These are phyloP conservation scores for Agrotis clavis DNA, from an alignment of 2,888 invertebrate species.

Conservation along the genomic window DNA sequence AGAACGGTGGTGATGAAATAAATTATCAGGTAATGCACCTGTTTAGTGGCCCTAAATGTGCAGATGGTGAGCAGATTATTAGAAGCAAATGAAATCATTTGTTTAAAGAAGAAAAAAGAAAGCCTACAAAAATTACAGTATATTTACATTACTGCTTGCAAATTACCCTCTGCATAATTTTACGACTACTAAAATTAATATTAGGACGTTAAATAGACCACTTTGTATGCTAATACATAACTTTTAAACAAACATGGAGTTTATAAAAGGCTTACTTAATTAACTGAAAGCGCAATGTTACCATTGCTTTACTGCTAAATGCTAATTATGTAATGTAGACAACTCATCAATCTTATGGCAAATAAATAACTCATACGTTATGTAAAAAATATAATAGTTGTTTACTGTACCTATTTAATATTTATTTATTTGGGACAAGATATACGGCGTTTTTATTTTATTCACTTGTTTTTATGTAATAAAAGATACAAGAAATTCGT, in stretches of 20 bases:
- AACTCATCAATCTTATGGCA: not conserved
- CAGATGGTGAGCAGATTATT: not conserved
- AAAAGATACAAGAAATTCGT: too few relatives aligned
- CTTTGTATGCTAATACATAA: conserved; percentile 40
- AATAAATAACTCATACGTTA: conserved; percentile 9
- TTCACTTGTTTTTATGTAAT: too few relatives aligned
- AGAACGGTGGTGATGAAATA: too few relatives aligned
- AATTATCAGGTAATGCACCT: too few relatives aligned
- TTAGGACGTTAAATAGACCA: conserved; percentile 22
- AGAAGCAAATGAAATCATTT: not conserved
- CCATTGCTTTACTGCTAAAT: conserved; percentile 6
- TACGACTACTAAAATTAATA: conserved; percentile 19
- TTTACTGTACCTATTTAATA: not conserved
- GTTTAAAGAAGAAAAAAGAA: conserved; percentile 20
- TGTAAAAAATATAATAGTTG: not conserved
- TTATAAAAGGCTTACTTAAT: conserved; percentile 34
- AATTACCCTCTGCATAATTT: conserved; percentile 28
- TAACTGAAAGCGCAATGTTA: conserved; percentile 25
- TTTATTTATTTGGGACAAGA: too few relatives aligned
- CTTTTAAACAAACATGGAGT: conserved; percentile 29
- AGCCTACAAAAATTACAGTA: not conserved
- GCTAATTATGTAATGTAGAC: conserved; percentile 27
- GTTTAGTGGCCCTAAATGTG: too few relatives aligned
- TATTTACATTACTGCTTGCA: conserved; percentile 21
- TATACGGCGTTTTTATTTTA: too few relatives aligned